A percentile compares a stretch with the other conserved stretches of the same genome.
Evolutionary conservation across 2,113 vertebrate genomes (phyloP).

Genomic region (Cathartes aura): DNA sequence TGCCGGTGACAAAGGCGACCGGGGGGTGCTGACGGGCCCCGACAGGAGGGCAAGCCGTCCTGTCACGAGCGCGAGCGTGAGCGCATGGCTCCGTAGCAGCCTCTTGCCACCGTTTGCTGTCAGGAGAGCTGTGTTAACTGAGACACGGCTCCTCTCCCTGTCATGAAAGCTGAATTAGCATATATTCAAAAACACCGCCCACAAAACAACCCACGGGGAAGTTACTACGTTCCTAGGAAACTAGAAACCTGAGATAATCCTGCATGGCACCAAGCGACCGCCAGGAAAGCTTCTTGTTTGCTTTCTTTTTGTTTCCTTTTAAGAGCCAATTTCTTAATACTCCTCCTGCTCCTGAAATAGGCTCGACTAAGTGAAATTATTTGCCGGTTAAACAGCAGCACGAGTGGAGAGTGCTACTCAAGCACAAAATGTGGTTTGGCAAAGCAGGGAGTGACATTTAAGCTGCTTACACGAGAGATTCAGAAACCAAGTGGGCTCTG

Average conservation of each 20-base stretch:
- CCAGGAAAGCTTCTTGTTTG: background rate
- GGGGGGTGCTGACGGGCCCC: background rate
- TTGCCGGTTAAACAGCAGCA: background rate
- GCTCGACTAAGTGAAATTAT: background rate
- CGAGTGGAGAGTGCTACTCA: background rate
- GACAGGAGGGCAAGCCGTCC: background rate
- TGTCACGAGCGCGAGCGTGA: background rate
- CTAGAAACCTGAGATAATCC: conserved; percentile 43
- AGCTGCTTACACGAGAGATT: background rate
- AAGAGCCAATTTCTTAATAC: background rate
- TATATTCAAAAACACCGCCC: conserved; percentile 71
- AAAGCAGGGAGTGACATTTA: background rate
- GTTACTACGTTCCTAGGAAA: conserved; percentile 55
- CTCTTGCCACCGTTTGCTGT: background rate
- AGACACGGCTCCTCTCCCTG: conserved; percentile 37
- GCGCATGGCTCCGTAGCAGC: background rate
- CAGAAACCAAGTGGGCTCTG: background rate
- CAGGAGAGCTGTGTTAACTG: background rate
- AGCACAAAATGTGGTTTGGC: background rate
- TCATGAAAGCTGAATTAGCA: conserved; percentile 59
- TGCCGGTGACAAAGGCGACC: background rate
- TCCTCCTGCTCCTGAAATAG: background rate
- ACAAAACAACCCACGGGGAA: conserved; percentile 9
- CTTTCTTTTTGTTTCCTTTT: background rate
- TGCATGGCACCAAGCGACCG: background rate